These are phyloP conservation scores for Macrophya alboannulata DNA, from an alignment of 2,888 invertebrate genomes.

Conservation along the genomic window DNA sequence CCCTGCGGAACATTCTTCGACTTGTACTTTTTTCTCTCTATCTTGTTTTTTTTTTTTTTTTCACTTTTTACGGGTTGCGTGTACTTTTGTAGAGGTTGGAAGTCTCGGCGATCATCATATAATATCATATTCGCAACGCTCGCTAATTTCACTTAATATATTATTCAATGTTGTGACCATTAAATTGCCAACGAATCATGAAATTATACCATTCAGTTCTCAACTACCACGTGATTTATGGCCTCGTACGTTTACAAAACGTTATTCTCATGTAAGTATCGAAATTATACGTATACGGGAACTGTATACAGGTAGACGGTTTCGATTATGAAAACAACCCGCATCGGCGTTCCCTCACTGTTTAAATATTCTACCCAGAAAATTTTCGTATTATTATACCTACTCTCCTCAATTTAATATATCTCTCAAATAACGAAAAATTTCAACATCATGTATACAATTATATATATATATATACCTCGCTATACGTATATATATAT, in stretches of 20 bases:
- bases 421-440: background rate
- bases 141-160: slow-evolving; percentile 51
- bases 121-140: background rate
- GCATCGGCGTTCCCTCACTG: background rate
- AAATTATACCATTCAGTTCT: slow-evolving; percentile 39
- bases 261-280: background rate
- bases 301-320: background rate
- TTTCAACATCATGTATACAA: background rate
- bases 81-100: background rate
- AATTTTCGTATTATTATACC: background rate
- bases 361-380: background rate
- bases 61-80: background rate
- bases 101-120: slow-evolving; percentile 11
- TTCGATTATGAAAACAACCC: background rate
- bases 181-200: slow-evolving; percentile 28
- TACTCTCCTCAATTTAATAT: background rate
- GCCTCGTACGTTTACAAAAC: background rate
- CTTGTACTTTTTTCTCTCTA: background rate
- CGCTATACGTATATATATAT: too few species aligned
- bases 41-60: background rate
- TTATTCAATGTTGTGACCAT: slow-evolving; percentile 25
- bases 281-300: slow-evolving; percentile 13
- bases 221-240: slow-evolving; percentile 37
- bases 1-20: slow-evolving; percentile 11
- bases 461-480: too few species aligned